Percentiles rank a stretch among this genome's conserved stretches.
Conservation (phyloP, 2,797 vertebrate species). For the Pantherophis alleghaniensis region DNA sequence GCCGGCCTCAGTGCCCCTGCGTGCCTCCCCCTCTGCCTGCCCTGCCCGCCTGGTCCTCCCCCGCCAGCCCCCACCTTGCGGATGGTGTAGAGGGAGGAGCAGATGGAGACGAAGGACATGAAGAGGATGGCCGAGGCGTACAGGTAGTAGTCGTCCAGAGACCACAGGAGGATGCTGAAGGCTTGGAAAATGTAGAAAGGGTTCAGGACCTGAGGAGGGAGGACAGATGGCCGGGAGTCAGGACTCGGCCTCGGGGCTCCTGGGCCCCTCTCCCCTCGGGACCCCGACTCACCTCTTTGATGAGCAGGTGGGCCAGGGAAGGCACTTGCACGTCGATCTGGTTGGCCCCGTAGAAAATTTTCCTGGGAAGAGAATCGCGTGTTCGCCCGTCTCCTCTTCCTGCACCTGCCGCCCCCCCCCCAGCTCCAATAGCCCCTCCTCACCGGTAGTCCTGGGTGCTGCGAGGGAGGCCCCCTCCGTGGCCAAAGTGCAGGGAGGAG, state of each 20-base stretch:
- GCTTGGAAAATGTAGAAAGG: slow-evolving; percentile 57
- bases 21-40: not conserved
- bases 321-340: slow-evolving; percentile 53
- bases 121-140: slow-evolving; percentile 51
- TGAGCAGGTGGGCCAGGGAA: slow-evolving; percentile 38
- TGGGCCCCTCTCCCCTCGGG: not conserved
- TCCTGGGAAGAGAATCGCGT: not conserved
- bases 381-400: accelerated
- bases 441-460: slow-evolving; percentile 29
- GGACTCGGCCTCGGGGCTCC: too few species aligned
- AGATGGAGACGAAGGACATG: slow-evolving; percentile 51
- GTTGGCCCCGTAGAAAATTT: slow-evolving; percentile 20
- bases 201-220: slow-evolving; percentile 36
- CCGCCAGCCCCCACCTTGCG: slow-evolving; percentile 29
- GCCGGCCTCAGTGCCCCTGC: not conserved
- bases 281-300: slow-evolving; percentile 2
- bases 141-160: slow-evolving; percentile 47
- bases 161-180: slow-evolving; percentile 53
- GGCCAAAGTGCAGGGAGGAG: not conserved
- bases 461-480: not conserved
- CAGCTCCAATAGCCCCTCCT: not conserved
- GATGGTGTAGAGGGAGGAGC: slow-evolving; percentile 46
- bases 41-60: too few species aligned
- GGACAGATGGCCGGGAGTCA: not conserved
- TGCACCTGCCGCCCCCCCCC: too few species aligned